These are phyloP conservation scores for Myotis pilosus DNA, from an alignment of 2,797 vertebrate genomes.

Conservation along the genomic window DNA sequence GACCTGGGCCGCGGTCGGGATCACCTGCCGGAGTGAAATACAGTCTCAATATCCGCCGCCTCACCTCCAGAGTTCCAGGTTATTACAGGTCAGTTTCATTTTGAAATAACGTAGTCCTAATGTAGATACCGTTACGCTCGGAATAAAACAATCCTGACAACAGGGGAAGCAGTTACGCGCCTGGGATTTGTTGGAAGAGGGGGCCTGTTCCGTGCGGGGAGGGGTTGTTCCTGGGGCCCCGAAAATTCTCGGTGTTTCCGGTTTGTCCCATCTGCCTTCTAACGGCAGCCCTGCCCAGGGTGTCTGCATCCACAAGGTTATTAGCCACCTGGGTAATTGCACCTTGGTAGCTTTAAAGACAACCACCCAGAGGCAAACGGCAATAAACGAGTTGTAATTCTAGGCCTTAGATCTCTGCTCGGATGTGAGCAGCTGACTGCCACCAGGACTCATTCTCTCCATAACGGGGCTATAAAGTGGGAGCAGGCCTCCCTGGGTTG, in stretches of 20 bases:
- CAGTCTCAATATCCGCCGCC: rapidly evolving
- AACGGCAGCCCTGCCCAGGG: neutral
- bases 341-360: constrained; percentile 64
- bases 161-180: neutral
- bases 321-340: constrained; percentile 78
- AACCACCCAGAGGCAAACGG: constrained; percentile 68
- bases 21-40: neutral
- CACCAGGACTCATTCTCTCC: constrained; percentile 61
- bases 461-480: constrained; percentile 23
- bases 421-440: constrained; percentile 56
- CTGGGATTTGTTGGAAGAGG: neutral
- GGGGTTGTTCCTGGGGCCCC: neutral
- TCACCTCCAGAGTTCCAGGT: neutral
- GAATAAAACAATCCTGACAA: neutral
- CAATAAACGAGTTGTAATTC: constrained; percentile 79
- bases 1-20: neutral
- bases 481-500: constrained; percentile 20
- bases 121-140: neutral
- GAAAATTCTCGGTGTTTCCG: neutral
- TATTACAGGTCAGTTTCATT: neutral
- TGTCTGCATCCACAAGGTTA: constrained; percentile 57
- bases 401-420: constrained; percentile 73
- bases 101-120: neutral
- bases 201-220: neutral
- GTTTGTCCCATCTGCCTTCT: neutral